A percentile compares a stretch with the other conserved stretches of the same genome.
These are phyloP conservation scores for Buteo buteo DNA, from an alignment of 2,113 vertebrate genomes.

Conservation along the genomic window DNA sequence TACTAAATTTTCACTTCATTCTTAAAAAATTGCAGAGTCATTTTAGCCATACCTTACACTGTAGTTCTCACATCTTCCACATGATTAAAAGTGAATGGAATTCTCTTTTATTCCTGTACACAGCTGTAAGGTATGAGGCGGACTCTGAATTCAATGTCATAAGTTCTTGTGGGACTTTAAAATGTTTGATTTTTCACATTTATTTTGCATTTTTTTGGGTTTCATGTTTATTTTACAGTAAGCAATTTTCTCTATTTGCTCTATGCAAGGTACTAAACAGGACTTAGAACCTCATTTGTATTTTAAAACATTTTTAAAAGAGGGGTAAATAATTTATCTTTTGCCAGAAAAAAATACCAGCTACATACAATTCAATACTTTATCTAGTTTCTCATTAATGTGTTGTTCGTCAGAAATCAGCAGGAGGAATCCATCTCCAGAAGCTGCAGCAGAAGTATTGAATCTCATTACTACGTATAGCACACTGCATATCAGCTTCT, in stretches of 20 bases:
- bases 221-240: background rate
- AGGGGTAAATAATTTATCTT: background rate
- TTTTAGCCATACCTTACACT: background rate
- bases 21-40: background rate
- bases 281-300: background rate
- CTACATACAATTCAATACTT: background rate
- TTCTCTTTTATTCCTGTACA: background rate
- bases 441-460: background rate
- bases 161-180: background rate
- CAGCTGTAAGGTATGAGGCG: fast-evolving
- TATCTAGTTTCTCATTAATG: background rate
- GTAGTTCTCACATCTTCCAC: background rate
- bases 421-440: conserved; percentile 1
- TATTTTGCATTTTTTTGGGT: background rate
- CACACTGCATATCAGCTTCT: background rate
- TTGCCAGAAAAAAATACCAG: background rate
- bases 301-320: background rate
- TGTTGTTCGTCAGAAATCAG: background rate
- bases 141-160: background rate
- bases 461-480: background rate
- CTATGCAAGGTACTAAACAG: background rate
- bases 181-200: background rate
- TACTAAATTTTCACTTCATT: background rate
- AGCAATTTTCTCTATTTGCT: background rate
- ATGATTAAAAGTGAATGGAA: background rate